phyloP scores from a whole-genome alignment of 2,888 invertebrate genomes.

The Pogonocherus hispidulus region DNA sequence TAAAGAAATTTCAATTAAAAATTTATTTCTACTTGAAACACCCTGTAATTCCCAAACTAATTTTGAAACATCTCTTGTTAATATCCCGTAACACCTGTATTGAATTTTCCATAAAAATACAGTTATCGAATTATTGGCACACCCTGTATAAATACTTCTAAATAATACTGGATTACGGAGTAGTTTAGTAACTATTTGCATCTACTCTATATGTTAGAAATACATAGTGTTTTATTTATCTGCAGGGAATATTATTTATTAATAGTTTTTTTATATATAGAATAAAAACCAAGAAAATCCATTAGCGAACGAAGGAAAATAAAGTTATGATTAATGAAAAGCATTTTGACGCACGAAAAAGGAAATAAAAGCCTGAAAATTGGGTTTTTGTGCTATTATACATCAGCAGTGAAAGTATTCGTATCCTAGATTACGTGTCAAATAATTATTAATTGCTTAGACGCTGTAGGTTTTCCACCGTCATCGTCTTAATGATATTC shows the following conservation, averaged over 20 bases:
- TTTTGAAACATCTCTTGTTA: no score
- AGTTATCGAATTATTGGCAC: no score
- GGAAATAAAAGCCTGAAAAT: constrained; percentile 6
- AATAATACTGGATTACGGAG: no score
- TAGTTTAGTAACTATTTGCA: no score
- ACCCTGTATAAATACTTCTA: no score
- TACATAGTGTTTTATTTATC: no score
- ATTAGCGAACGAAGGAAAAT: constrained; percentile 7
- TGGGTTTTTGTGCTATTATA: neutral
- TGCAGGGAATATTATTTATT: neutral
- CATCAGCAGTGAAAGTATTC: neutral
- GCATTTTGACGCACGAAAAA: neutral
- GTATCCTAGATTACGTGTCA: neutral
- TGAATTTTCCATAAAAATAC: no score
- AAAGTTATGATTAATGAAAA: constrained; percentile 20
- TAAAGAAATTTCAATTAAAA: no score
- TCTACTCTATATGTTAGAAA: no score
- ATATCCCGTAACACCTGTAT: no score
- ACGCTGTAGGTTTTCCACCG: neutral
- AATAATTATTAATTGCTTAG: constrained; percentile 2
- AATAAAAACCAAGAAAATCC: constrained; percentile 7
- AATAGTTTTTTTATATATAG: neutral
- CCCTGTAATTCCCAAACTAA: no score
- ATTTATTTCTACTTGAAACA: no score
- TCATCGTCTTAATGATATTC: neutral